These are phyloP conservation scores for Sycophila texana DNA, from an alignment of 2,888 invertebrate species.

Conservation along the genomic window DNA sequence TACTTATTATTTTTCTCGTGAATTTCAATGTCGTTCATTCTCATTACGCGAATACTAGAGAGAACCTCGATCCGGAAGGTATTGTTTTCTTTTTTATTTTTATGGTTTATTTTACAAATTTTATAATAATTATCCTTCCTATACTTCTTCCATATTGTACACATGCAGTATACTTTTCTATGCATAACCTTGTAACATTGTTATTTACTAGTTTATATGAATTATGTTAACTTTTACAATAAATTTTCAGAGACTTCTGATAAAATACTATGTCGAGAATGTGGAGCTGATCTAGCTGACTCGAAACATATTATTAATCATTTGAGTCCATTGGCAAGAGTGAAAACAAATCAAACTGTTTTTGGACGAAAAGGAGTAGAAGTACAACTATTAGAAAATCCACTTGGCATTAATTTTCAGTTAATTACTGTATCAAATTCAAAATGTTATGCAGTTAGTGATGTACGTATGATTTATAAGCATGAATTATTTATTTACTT, in stretches of 20 bases:
- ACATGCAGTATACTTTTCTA: neutral
- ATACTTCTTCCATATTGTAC: neutral
- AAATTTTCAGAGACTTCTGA: slow-evolving; percentile 69
- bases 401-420: slow-evolving; percentile 78
- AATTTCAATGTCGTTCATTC: slow-evolving; percentile 26
- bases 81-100: slow-evolving; percentile 16
- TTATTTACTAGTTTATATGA: neutral
- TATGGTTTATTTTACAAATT: slow-evolving; percentile 2
- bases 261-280: slow-evolving; percentile 79
- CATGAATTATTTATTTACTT: slow-evolving; percentile 26
- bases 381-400: slow-evolving; percentile 79
- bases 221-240: slow-evolving; percentile 3
- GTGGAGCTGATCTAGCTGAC: slow-evolving; percentile 79
- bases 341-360: slow-evolving; percentile 76
- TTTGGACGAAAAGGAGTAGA: slow-evolving; percentile 78
- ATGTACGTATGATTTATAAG: slow-evolving; percentile 70
- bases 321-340: slow-evolving; percentile 77
- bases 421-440: slow-evolving; percentile 78
- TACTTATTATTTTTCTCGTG: slow-evolving; percentile 35
- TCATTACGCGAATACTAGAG: slow-evolving; percentile 15
- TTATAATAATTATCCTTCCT: neutral
- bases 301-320: slow-evolving; percentile 77
- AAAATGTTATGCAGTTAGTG: slow-evolving; percentile 77
- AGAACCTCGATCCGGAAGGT: slow-evolving; percentile 31
- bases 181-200: slow-evolving; percentile 3